Percentiles rank a stretch among this genome's conserved stretches.
Conservation (phyloP, 2,113 vertebrate genomes). For the Chaetops frenatus region DNA sequence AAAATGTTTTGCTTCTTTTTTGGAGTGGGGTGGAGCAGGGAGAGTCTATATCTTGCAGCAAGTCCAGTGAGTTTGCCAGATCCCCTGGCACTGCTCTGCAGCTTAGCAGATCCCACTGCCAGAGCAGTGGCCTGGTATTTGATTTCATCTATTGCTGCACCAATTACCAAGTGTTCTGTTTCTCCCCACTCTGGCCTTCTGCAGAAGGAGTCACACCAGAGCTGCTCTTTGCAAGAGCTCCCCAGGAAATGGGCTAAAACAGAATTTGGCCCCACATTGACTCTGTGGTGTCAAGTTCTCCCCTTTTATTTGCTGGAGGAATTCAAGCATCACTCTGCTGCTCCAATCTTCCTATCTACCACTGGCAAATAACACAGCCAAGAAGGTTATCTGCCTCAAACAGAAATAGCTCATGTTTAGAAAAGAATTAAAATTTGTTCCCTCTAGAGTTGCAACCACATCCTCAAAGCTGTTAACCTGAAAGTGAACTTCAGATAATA, state of each 20-base stretch:
- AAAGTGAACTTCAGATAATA: constrained; percentile 63
- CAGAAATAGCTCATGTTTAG: constrained; percentile 62
- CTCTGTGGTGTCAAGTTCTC: neutral
- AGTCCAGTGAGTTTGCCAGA: neutral
- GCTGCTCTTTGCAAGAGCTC: neutral
- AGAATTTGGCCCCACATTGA: neutral
- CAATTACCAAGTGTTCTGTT: neutral
- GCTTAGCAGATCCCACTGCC: neutral
- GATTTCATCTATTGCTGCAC: neutral
- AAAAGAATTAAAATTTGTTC: constrained; percentile 65
- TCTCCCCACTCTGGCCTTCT: neutral
- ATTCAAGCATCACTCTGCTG: constrained; percentile 26
- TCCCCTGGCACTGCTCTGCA: neutral
- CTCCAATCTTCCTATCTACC: constrained; percentile 25
- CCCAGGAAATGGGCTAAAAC: neutral
- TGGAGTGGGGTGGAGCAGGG: neutral
- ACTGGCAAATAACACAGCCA: constrained; percentile 8
- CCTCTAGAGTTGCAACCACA: constrained; percentile 55
- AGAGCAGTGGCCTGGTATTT: neutral
- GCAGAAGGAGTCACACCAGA: neutral
- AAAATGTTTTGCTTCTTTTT: neutral
- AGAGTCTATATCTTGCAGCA: neutral
- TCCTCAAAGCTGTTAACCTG: constrained; percentile 68
- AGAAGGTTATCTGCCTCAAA: constrained; percentile 56
- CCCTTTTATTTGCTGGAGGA: constrained; percentile 5